Evolutionary conservation across 1,140 invertebrate genomes (phyloP).

Genomic region (Pseudoatta argentina): DNA sequence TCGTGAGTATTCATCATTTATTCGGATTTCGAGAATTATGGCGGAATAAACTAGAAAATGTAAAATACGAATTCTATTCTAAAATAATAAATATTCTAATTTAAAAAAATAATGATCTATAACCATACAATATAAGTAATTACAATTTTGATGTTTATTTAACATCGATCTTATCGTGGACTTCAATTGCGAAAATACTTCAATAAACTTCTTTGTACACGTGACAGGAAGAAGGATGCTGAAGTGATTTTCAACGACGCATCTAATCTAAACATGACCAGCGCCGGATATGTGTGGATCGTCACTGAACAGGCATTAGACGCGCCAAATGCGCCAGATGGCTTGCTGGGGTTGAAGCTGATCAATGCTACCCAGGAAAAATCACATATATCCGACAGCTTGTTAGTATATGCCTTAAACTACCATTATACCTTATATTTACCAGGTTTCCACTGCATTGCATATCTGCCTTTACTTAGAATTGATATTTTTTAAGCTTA

Average conservation of each 20-base stretch:
- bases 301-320: conserved; percentile 97
- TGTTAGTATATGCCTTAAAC: conserved; percentile 87
- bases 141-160: not conserved
- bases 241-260: conserved; percentile 96
- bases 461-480: not conserved
- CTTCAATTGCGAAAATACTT: not conserved
- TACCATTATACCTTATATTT: too few species aligned
- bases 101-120: not conserved
- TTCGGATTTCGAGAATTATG: not conserved
- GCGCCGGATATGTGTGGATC: conserved; percentile 97
- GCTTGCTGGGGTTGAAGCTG: conserved; percentile 94
- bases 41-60: conserved; percentile 25
- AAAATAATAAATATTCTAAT: not conserved
- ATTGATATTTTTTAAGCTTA: not conserved
- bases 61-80: conserved; percentile 7
- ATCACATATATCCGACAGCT: conserved; percentile 94
- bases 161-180: not conserved
- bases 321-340: conserved; percentile 94
- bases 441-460: conserved; percentile 40
- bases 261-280: conserved; percentile 94
- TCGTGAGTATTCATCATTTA: conserved; percentile 89
- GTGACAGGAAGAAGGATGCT: conserved; percentile 94
- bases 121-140: not conserved
- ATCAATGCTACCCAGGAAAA: conserved; percentile 96
- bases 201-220: conserved; percentile 16